A percentile compares a stretch with the other conserved stretches of the same genome.
Evolutionary conservation across 2,797 vertebrate genomes (phyloP).

Genomic region (Limnodromus scolopaceus): DNA sequence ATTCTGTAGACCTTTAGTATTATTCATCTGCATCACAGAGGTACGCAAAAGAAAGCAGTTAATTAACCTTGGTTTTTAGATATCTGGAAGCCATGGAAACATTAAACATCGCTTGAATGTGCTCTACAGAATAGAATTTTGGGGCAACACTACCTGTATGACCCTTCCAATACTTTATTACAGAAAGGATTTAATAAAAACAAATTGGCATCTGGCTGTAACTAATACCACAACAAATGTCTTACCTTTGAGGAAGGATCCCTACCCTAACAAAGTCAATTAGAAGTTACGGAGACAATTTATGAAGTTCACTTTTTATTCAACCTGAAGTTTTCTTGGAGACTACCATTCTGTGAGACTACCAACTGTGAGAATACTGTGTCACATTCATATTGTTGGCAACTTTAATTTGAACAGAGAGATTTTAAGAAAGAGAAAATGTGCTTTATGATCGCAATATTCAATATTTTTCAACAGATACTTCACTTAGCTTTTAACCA

Average conservation of each 20-base stretch:
- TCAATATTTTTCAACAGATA: not conserved
- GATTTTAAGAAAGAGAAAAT: not conserved
- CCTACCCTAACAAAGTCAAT: not conserved
- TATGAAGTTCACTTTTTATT: not conserved
- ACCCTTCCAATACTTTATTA: not conserved
- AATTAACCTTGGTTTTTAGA: not conserved
- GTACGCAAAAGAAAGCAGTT: not conserved
- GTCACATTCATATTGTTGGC: not conserved
- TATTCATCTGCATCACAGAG: not conserved
- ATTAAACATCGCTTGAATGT: not conserved
- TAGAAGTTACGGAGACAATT: not conserved
- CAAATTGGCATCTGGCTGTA: not conserved
- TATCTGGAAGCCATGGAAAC: not conserved
- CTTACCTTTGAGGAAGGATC: not conserved
- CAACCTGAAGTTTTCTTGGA: not conserved
- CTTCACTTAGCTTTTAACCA: not conserved
- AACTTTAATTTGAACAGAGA: not conserved
- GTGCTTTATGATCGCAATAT: not conserved
- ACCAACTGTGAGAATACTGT: not conserved
- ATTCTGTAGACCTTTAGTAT: not conserved
- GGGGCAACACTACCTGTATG: not conserved
- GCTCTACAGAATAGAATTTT: not conserved
- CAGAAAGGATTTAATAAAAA: not conserved
- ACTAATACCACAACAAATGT: not conserved
- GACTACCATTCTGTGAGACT: too few relatives aligned